Percentiles rank a stretch among this genome's conserved stretches.
These are phyloP conservation scores for Mayetiola destructor DNA, from an alignment of 2,888 invertebrate genomes.

Conservation along the genomic window DNA sequence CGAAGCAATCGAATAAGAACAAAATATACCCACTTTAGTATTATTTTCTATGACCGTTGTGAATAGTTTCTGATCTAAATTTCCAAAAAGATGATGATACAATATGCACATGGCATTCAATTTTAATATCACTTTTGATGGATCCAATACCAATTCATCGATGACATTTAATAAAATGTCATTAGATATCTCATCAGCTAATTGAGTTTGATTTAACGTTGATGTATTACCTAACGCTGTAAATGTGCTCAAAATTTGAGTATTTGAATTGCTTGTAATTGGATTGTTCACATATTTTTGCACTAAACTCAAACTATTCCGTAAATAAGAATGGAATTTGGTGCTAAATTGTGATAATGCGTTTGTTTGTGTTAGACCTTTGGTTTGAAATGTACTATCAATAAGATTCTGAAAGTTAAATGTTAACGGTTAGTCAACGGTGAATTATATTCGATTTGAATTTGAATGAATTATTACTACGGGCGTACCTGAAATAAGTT, in stretches of 20 bases:
- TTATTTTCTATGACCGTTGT: constrained; percentile 60
- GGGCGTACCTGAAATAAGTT: constrained; percentile 49
- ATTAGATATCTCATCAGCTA: neutral
- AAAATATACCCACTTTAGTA: constrained; percentile 43
- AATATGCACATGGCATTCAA: constrained; percentile 54
- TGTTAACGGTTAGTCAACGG: neutral
- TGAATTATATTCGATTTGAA: constrained; percentile 9
- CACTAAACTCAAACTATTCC: constrained; percentile 21
- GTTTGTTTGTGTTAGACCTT: constrained; percentile 23
- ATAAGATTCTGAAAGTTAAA: constrained; percentile 22
- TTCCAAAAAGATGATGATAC: constrained; percentile 56
- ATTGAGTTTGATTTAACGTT: neutral
- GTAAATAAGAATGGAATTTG: constrained; percentile 30
- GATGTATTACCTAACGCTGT: neutral
- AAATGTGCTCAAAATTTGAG: neutral
- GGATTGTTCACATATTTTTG: constrained; percentile 17
- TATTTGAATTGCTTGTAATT: constrained; percentile 9
- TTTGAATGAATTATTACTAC: constrained; percentile 7
- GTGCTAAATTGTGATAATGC: constrained; percentile 23
- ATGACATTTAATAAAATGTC: constrained; percentile 29
- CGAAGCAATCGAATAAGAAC: neutral
- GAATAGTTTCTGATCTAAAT: constrained; percentile 59
- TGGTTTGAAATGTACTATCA: constrained; percentile 23
- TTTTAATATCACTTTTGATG: constrained; percentile 47
- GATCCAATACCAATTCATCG: constrained; percentile 48